Percentiles rank a stretch among this genome's conserved stretches.
phyloP scores from a whole-genome alignment of 2,888 invertebrate species.

The Ctena decussata region DNA sequence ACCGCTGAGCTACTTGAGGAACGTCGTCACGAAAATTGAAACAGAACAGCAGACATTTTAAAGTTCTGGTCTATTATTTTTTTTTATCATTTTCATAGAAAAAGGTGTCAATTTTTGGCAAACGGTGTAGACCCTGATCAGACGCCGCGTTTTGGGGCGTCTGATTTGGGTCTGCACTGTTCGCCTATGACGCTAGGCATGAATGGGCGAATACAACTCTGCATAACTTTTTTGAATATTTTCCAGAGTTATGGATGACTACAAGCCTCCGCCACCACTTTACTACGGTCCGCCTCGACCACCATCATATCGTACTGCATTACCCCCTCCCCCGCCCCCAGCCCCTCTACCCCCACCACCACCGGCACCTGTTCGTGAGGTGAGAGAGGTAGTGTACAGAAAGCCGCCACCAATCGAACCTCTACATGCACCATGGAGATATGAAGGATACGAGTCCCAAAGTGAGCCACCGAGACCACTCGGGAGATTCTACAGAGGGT shows the following conservation, averaged over 20 bases:
- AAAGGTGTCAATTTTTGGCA: too few relatives aligned
- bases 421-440: neutral
- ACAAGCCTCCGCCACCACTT: neutral
- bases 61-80: too few relatives aligned
- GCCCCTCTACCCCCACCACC: neutral
- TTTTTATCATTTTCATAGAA: too few relatives aligned
- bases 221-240: too few relatives aligned
- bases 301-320: neutral
- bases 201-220: too few relatives aligned
- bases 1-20: too few relatives aligned
- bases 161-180: too few relatives aligned
- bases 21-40: too few relatives aligned
- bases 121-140: too few relatives aligned
- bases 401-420: neutral
- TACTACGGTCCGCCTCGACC: neutral
- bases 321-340: neutral
- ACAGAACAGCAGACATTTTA: too few relatives aligned
- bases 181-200: too few relatives aligned
- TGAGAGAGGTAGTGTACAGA: neutral
- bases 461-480: neutral
- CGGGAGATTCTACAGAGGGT: neutral
- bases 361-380: neutral
- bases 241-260: neutral
- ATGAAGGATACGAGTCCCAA: neutral
- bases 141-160: too few relatives aligned